Base-by-base conservation (phyloP, 35 echinoderm and acorn worm genomes). In the Heliocidaris erythrogramma region DNA sequence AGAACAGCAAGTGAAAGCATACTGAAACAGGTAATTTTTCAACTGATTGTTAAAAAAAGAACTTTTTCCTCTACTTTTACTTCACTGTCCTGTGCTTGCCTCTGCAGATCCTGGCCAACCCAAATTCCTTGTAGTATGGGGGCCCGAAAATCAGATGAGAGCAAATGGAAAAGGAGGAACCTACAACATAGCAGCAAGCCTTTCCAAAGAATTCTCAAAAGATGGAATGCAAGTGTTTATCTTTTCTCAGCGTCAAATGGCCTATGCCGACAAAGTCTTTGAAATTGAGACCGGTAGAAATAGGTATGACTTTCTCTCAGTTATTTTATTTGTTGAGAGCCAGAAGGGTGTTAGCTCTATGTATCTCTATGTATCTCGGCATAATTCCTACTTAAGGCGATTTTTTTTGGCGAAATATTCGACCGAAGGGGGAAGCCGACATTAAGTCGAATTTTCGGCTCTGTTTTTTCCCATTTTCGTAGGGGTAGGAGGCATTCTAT, bases 121-220 rank as follows among this genome's bases (percentile, higher is more conserved):
- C 13, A 59, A 94, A 13, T 96, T 96, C 86, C 10, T 97, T 35
- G 92, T 98, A 2, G 94, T 96, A 85, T 98, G 97, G 97, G 97
- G 95, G 3, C 97, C 97, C 8, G 30, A 85, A 2, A 60, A 78
- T 27, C 42, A 85, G 48, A 86, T 97, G 95, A 95, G 60, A 18
- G 48, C 96, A 16, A 65, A 95, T 85, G 96, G 96, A 5, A 95
- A 86, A 87, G 96, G 97, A 86, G 93, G 48, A 21, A 65, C 95
- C 8, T 95, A 94, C 48, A 97, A 97, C 35, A 47, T 85, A 17
- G 48, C 95, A n/a, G 96, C 93, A 69, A 91, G 49, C 50, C 91
- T 96, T 49, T 90, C 96, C 11, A 88, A 88, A 65, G 18, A 95
- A 91, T 13, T 94, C 14, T 49, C 91, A n/a, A 32, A 87, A 21